phyloP scores from a whole-genome alignment of 2,888 invertebrate species.

The Rhimphoctona megacephalus region DNA sequence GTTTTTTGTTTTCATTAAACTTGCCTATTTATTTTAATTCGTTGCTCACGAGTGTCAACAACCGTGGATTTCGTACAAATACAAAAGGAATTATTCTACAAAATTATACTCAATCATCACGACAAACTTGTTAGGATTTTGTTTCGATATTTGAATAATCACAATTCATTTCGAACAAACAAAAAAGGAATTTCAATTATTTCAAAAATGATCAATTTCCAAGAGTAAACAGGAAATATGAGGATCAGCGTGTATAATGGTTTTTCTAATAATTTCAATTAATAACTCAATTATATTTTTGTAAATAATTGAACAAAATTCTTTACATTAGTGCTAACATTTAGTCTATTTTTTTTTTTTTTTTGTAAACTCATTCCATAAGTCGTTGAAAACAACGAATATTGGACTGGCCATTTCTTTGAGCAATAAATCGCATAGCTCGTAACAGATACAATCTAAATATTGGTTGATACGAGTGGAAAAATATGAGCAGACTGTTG shows the following conservation, averaged over 20 bases:
- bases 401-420: not conserved
- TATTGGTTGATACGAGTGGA: not conserved
- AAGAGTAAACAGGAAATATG: no score
- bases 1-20: not conserved
- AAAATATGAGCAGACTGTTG: not conserved
- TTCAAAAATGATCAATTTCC: no score
- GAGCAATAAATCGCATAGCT: not conserved
- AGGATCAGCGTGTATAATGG: no score
- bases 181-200: no score
- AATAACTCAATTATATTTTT: no score
- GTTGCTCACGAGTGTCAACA: not conserved
- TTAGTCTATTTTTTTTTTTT: not conserved
- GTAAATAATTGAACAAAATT: no score
- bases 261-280: no score
- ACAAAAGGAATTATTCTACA: not conserved
- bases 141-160: not conserved
- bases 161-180: no score
- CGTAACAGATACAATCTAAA: not conserved
- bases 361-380: not conserved
- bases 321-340: not conserved
- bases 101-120: not conserved
- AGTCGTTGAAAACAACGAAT: not conserved
- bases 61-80: not conserved
- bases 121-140: not conserved
- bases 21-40: slow-evolving; percentile 7